Base-by-base conservation (phyloP, 2,888 invertebrate genomes). In the Sinohyriopsis cumingii region DNA sequence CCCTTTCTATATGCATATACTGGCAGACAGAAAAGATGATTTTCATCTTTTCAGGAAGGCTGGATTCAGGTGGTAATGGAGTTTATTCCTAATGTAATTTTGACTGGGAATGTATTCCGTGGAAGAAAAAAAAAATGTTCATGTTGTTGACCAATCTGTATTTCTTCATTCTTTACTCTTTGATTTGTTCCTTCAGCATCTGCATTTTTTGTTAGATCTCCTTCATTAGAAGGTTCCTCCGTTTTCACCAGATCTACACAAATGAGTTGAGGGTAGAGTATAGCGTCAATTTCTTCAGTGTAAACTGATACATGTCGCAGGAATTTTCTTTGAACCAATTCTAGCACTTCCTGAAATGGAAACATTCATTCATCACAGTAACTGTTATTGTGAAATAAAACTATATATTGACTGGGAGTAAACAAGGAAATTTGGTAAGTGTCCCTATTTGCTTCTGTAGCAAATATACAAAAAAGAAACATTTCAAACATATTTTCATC, bases 271-370 rank as follows among this genome's bases (percentile, higher is more conserved):
- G 88, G 88, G 65, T 83, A 88, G 1, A 81, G 78, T 25, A 74
- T 83, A 20, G 73, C 73, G 56, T 81, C 82, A 65, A 79, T 77
- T 7, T 78, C 68, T 15, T 82, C 81, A 20, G 80, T 75, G 64
- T 82, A 84, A 20, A 71, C 68, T 0, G 74, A 69, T 22, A 88
- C 66, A 68, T 87, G 87, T 19, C 89, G 84, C 24, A 88, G 77
- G 70, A 89, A 85, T 72, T 89, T 88, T 54, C 88, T 76, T 76
- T 89, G 87, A 9, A 87, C 82, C 59, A 89, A 73, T 71, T 89
- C 89, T 22, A 87, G 70, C 1, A 86, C 80, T 75, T 89, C 89
- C 87, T 88, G 82, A 57, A 63, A 63, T 55, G n/a, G 18, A 59
- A 59, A 59, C 9, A 69, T n/a, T n/a, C n/a, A n/a, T n/a, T n/a